Base-by-base conservation (phyloP, 2,888 invertebrate species). In the Girardia tigrina region DNA sequence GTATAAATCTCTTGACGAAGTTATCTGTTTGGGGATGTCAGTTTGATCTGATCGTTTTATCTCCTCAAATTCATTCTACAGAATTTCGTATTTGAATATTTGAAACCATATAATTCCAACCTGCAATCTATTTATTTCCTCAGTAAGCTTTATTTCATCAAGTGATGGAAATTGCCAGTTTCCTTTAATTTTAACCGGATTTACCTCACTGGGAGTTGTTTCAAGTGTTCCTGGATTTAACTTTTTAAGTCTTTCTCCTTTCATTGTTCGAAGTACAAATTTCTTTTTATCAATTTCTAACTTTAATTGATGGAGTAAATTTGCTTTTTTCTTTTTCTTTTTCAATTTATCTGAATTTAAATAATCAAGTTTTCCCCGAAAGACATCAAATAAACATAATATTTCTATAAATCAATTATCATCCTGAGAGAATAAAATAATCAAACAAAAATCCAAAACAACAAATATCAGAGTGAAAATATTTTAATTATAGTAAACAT, bases 241-340 rank as follows among this genome's bases (percentile, higher is more conserved):
- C 23, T 56, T 56, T 16, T 4, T 56, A 56, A 56, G 23, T 56
- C 56, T 4, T 56, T 56, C 56, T 56, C 56, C 56, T 56, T 56
- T 56, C 56, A 56, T 56, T 56, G n/a, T 56, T 6, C 56, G 56
- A 56, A 56, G 56, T 12, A 56, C 6, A 56, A 8, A 56, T 56
- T 56, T 56, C 56, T 56, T 56, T 56, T 56, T 56, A n/a, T 56
- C 56, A 12, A 56, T 56, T 56, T 56, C 56, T 56, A 56, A 56
- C 23, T 56, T 56, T n/a, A 56, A 56, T n/a, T 56, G 56, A n/a
- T n/a, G 23, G 23, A 8, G 4, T 4, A n/a, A 12, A 6, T 56
- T 23, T 2, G 2, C 23, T 12, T 8, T 12, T 16, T 36, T 36
- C 8, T 36, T 16, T 36, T 36, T 36, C 16, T 16, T 16, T 36